These are phyloP conservation scores for Lepidurus arcticus DNA, from an alignment of 1,140 invertebrate genomes.

Conservation along the genomic window DNA sequence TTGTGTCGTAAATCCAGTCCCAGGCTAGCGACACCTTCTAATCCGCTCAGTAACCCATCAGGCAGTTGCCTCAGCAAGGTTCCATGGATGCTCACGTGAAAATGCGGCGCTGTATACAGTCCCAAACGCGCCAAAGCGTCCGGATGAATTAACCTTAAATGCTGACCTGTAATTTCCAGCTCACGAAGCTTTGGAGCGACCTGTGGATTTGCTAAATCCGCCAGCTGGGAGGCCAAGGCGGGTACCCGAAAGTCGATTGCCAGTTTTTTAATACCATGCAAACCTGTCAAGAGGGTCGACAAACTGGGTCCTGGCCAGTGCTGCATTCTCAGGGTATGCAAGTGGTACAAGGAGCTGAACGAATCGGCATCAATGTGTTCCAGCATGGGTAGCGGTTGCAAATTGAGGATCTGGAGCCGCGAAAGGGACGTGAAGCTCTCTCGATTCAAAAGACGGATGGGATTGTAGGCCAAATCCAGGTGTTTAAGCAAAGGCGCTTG, in stretches of 20 bases:
- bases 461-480: constrained; percentile 59
- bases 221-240: constrained; percentile 61
- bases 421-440: constrained; percentile 48
- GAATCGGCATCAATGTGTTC: constrained; percentile 56
- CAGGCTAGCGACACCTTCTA: constrained; percentile 38
- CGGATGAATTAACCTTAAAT: constrained; percentile 46
- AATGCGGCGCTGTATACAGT: constrained; percentile 38
- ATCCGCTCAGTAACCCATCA: constrained; percentile 38
- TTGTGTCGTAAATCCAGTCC: constrained; percentile 38
- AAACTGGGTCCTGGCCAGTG: constrained; percentile 28
- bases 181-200: constrained; percentile 61
- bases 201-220: constrained; percentile 44
- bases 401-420: constrained; percentile 47
- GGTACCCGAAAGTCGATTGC: constrained; percentile 52
- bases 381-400: constrained; percentile 46
- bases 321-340: constrained; percentile 52
- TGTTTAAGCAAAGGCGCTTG: constrained; percentile 54
- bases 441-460: constrained; percentile 56
- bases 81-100: constrained; percentile 35
- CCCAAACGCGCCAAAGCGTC: constrained; percentile 38
- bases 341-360: constrained; percentile 49
- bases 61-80: constrained; percentile 37
- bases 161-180: constrained; percentile 67
- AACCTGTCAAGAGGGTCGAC: constrained; percentile 33
- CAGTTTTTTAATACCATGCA: constrained; percentile 38